Evolutionary conservation across 2,797 vertebrate genomes (phyloP), one percentile per base, ranked within the genome.

Genomic region (Glossophaga mutica): DNA sequence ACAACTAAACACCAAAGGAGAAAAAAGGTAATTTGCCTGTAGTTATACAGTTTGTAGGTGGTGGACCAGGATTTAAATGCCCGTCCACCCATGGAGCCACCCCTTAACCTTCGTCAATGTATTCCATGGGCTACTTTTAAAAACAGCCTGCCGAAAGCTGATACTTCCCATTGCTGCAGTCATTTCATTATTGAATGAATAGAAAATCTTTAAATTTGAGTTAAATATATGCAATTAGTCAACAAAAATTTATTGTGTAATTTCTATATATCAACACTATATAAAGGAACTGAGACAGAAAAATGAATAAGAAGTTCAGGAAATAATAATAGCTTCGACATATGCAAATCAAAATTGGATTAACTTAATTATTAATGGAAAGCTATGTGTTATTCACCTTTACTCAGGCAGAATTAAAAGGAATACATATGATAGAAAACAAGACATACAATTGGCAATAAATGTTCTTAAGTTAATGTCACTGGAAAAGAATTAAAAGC

Each of bases 381-480:
- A n/a, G 24, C 21, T 95, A 62, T 19, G 8, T 24, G 19, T 34
- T 68, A 73, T 55, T 73, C 65, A 87, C 67, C 12, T 94, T 81
- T 74, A 73, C 48, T 50, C 71, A 85, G 86, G 37, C 22, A 68
- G 44, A 87, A 84, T 86, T 44, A 32, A 87, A 34, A 92, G 50
- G 11, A 91, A 94, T 42, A 65, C 12, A 55, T 84, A 46, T 74
- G 37, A 71, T 22, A 52, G 62, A 77, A 93, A 93, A 87, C 7
- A 73, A 39, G 55, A 19, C 78, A 48, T 46, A 44, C 55, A 62
- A 37, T 34, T 91, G 29, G 48, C 68, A 71, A 62, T 42, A 87
- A 57, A 94, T 82, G 12, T 83, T 76, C 32, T 52, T 77, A 24
- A 79, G 68, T 78, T 94, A 91, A 87, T 96, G 93, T 96, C n/a